These are phyloP conservation scores for Conus canariensis DNA, from an alignment of 2,888 invertebrate species.

Conservation along the genomic window DNA sequence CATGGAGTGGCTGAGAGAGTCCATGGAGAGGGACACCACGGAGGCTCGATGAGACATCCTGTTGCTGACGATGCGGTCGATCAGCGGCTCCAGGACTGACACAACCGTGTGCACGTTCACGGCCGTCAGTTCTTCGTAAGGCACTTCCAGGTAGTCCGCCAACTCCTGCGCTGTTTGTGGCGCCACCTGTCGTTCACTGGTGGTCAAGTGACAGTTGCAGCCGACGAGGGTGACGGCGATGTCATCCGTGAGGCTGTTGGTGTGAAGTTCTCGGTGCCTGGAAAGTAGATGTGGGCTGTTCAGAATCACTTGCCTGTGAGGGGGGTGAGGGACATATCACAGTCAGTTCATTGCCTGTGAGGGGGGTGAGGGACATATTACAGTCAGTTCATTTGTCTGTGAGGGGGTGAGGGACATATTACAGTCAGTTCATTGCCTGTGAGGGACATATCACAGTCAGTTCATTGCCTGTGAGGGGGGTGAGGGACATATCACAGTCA, in stretches of 20 bases:
- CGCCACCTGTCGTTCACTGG: conserved; percentile 15
- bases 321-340: too few relatives aligned
- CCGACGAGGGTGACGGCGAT: conserved; percentile 20
- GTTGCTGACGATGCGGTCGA: conserved; percentile 44
- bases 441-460: too few relatives aligned
- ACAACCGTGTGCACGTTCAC: neutral
- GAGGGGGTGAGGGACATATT: too few relatives aligned
- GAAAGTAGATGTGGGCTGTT: too few relatives aligned
- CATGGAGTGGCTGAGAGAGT: conserved; percentile 1
- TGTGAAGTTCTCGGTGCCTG: conserved; percentile 9
- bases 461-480: too few relatives aligned
- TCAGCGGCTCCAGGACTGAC: conserved; percentile 31
- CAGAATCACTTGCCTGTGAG: too few relatives aligned
- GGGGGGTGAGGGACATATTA: too few relatives aligned
- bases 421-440: too few relatives aligned
- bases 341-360: too few relatives aligned
- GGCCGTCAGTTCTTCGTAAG: conserved; percentile 32
- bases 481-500: too few relatives aligned
- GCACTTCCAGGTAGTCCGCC: conserved; percentile 8
- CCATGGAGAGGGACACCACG: conserved; percentile 44
- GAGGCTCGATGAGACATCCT: conserved; percentile 29
- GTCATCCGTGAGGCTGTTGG: neutral
- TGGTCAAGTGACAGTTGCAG: conserved; percentile 19
- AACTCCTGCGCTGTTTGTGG: neutral
- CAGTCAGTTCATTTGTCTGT: too few relatives aligned